Conservation (phyloP, 2,113 vertebrate genomes). For the Cyphotilapia sp. region DNA sequence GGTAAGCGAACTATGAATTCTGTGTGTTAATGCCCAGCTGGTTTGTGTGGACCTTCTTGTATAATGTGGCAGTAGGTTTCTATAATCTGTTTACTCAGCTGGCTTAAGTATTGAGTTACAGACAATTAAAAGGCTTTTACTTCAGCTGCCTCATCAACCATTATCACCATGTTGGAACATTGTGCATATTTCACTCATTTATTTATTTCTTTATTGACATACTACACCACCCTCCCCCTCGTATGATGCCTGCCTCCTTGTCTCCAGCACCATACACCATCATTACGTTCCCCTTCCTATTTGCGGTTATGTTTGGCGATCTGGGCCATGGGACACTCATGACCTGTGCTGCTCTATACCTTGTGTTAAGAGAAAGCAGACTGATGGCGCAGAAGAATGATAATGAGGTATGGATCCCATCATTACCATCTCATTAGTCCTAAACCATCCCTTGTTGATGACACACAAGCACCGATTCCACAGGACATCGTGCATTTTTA, state of each 20-base stretch:
- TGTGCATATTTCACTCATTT: neutral
- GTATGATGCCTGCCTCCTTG: neutral
- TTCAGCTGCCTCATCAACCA: neutral
- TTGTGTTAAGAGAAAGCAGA: slow-evolving; percentile 89
- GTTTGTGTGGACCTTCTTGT: neutral
- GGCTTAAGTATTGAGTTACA: neutral
- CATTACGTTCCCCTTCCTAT: slow-evolving; percentile 97
- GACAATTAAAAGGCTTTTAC: neutral
- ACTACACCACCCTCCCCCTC: neutral
- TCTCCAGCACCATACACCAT: slow-evolving; percentile 91
- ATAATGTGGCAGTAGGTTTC: neutral
- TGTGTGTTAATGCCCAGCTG: neutral
- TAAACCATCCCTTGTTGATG: neutral
- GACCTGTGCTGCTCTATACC: slow-evolving; percentile 89
- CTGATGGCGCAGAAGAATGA: slow-evolving; percentile 92
- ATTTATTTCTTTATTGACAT: neutral
- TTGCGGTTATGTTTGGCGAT: slow-evolving; percentile 98
- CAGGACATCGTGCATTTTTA: neutral
- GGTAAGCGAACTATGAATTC: slow-evolving; percentile 62
- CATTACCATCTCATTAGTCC: neutral
- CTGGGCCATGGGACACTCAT: slow-evolving; percentile 90
- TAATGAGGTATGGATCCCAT: slow-evolving; percentile 80
- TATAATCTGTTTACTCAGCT: slow-evolving; percentile 7
- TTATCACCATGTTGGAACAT: neutral
- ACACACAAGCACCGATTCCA: neutral